phyloP scores from a whole-genome alignment of 1,140 invertebrate genomes.

The Euwallacea similis region DNA sequence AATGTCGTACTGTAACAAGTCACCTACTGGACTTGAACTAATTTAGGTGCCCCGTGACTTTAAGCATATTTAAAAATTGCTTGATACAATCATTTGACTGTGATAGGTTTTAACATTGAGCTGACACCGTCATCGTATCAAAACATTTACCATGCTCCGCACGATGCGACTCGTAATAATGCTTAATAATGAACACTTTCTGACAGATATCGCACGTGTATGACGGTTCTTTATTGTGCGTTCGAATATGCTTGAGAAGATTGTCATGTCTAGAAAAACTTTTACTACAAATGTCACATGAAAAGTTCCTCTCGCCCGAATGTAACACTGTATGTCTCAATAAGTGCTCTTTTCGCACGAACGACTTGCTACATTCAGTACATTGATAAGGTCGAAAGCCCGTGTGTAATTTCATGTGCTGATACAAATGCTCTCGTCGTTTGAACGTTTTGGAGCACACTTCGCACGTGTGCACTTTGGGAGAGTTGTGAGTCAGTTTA shows the following conservation, averaged over 20 bases:
- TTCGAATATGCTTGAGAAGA: conserved; percentile 70
- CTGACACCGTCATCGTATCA: background rate
- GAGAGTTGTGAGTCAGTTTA: conserved; percentile 14
- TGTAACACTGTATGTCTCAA: conserved; percentile 73
- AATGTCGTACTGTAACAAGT: too few relatives aligned
- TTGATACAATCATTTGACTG: too few relatives aligned
- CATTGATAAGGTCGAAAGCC: conserved; percentile 71
- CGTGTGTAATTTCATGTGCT: conserved; percentile 67
- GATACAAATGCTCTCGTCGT: conserved; percentile 63
- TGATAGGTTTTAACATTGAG: too few relatives aligned
- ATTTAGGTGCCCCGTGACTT: too few relatives aligned
- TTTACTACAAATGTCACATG: conserved; percentile 76
- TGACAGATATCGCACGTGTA: conserved; percentile 73
- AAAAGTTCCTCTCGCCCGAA: conserved; percentile 72
- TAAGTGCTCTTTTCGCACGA: conserved; percentile 72
- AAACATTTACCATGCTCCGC: conserved; percentile 40
- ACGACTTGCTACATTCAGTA: conserved; percentile 67
- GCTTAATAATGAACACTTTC: conserved; percentile 71
- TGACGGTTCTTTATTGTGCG: conserved; percentile 67
- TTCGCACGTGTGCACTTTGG: conserved; percentile 55
- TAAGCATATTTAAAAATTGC: too few relatives aligned
- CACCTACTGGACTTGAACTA: too few relatives aligned
- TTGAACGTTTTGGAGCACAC: conserved; percentile 63
- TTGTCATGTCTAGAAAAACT: conserved; percentile 77
- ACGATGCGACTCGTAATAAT: conserved; percentile 67